Conservation (phyloP, 1,140 invertebrate genomes). For the Drosophila tristis region DNA sequence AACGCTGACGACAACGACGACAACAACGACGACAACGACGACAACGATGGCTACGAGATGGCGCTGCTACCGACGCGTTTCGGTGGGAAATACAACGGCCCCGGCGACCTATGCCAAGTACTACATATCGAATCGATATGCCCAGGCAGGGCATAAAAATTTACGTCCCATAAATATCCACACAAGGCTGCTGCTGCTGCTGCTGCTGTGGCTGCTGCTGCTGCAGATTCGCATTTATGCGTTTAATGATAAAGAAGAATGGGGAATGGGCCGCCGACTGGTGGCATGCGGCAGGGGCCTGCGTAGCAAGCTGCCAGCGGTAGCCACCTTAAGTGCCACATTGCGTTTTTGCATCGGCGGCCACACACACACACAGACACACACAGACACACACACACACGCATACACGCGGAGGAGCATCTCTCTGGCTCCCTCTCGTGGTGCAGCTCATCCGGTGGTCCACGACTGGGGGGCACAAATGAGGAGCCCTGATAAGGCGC, state of each 20-base stretch:
- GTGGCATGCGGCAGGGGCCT: slow-evolving; percentile 23
- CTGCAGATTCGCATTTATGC: slow-evolving; percentile 80
- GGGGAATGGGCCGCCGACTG: slow-evolving; percentile 29
- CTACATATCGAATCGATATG: slow-evolving; percentile 33
- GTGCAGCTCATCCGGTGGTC: slow-evolving; percentile 38
- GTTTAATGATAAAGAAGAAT: slow-evolving; percentile 80
- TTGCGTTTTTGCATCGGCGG: slow-evolving; percentile 58
- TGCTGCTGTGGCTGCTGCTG: slow-evolving; percentile 18
- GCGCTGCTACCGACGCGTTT: slow-evolving; percentile 76
- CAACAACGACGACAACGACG: slow-evolving; percentile 5
- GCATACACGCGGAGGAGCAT: background rate
- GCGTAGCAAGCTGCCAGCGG: slow-evolving; percentile 70
- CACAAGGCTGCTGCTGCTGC: slow-evolving; percentile 66
- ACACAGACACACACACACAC: too few relatives aligned
- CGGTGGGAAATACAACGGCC: slow-evolving; percentile 67
- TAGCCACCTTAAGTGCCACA: slow-evolving; percentile 77
- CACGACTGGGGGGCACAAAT: slow-evolving; percentile 23
- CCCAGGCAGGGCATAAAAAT: slow-evolving; percentile 71
- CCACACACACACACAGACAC: slow-evolving; percentile 33
- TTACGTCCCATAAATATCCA: slow-evolving; percentile 81
- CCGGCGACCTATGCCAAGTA: slow-evolving; percentile 50
- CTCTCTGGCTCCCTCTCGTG: background rate
- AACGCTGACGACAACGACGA: slow-evolving; percentile 26
- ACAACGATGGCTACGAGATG: slow-evolving; percentile 45
- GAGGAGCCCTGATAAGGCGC: slow-evolving; percentile 42